Conservation (phyloP, 92 coral and sea anemone genomes). For the Paragorgia papillata region DNA sequence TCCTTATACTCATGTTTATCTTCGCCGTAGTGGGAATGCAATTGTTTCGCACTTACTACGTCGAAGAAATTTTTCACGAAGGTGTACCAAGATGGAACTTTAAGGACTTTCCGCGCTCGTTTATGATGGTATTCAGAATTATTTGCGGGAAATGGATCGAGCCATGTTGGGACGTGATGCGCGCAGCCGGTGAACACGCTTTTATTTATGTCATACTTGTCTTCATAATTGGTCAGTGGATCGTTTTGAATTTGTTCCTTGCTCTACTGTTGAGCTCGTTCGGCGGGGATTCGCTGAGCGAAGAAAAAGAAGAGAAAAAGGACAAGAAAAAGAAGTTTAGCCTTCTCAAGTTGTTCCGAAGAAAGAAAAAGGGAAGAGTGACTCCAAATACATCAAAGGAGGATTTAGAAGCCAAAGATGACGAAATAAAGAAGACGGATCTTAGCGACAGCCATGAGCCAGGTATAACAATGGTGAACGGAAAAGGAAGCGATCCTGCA, state of each 20-base stretch:
- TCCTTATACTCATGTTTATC: conserved; percentile 92
- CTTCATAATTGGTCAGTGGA: conserved; percentile 92
- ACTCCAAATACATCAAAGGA: conserved; percentile 37
- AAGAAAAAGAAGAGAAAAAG: conserved; percentile 74
- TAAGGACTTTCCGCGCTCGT: conserved; percentile 85
- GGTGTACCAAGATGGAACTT: conserved; percentile 83
- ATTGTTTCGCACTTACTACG: conserved; percentile 63
- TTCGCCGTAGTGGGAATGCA: conserved; percentile 99
- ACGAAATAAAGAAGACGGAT: conserved; percentile 69
- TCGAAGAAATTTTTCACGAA: conserved; percentile 38
- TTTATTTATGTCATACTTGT: conserved; percentile 83
- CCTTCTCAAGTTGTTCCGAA: background rate
- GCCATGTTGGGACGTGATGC: conserved; percentile 95
- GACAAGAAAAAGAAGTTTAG: conserved; percentile 63
- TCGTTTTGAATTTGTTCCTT: conserved; percentile 92
- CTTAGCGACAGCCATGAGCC: conserved; percentile 67
- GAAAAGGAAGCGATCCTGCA: conserved; percentile 50
- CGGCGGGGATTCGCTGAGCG: conserved; percentile 63
- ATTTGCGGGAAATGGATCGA: conserved; percentile 99
- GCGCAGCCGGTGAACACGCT: conserved; percentile 63
- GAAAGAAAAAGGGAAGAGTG: conserved; percentile 49
- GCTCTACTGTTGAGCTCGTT: conserved; percentile 95
- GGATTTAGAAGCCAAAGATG: conserved; percentile 73
- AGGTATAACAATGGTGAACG: conserved; percentile 65
- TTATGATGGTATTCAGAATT: conserved; percentile 96